Conservation (phyloP, 2,888 invertebrate species). For the Melinaea menophilus region DNA sequence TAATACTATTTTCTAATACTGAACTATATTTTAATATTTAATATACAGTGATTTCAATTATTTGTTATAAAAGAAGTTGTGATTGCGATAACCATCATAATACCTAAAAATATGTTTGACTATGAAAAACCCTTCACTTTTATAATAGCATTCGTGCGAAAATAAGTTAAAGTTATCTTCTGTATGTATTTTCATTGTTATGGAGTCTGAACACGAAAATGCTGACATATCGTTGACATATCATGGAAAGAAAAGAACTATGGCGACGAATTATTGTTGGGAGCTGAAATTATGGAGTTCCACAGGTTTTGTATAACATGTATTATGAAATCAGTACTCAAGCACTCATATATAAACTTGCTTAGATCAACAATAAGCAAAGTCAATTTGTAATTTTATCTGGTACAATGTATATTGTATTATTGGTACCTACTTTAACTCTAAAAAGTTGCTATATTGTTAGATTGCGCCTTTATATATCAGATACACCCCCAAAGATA, state of each 20-base stretch:
- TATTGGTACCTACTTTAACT: not conserved
- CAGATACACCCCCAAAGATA: slow-evolving; percentile 51
- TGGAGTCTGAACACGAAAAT: too few species aligned
- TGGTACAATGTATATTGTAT: not conserved
- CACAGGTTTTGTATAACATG: slow-evolving; percentile 40
- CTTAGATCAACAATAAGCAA: too few species aligned
- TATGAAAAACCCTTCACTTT: not conserved
- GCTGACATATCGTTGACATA: too few species aligned
- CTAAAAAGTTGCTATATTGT: not conserved
- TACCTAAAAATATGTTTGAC: too few species aligned
- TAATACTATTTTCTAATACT: too few species aligned
- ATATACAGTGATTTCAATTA: too few species aligned
- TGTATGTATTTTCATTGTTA: slow-evolving; percentile 17
- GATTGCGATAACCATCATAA: too few species aligned
- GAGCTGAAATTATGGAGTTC: slow-evolving; percentile 66
- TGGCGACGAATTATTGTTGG: slow-evolving; percentile 66
- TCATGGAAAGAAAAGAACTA: slow-evolving; percentile 59
- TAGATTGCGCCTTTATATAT: slow-evolving; percentile 63
- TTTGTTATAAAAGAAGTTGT: too few species aligned
- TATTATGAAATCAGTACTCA: too few species aligned
- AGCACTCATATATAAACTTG: too few species aligned
- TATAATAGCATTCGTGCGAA: slow-evolving; percentile 37
- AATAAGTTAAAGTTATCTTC: slow-evolving; percentile 67
- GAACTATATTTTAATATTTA: too few species aligned
- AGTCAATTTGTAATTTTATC: too few species aligned